phyloP scores from a whole-genome alignment of 2,797 vertebrate species.

The Falco naumanni region DNA sequence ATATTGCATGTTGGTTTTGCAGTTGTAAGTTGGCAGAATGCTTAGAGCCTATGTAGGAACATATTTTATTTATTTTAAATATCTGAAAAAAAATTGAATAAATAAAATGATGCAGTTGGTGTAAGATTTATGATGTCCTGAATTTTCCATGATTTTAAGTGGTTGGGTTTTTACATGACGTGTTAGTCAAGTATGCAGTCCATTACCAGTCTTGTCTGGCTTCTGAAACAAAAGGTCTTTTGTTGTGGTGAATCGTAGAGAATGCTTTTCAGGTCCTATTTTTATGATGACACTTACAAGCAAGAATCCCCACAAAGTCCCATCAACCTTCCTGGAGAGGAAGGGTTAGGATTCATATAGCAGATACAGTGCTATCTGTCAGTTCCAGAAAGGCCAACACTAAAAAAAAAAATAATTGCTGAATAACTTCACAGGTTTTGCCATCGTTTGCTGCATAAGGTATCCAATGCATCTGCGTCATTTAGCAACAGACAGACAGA shows the following conservation, averaged over 20 bases:
- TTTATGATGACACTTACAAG: slow-evolving; percentile 50
- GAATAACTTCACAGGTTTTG: slow-evolving; percentile 14
- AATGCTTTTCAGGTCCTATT: slow-evolving; percentile 52
- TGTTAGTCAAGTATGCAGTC: slow-evolving; percentile 61
- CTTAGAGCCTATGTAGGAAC: slow-evolving; percentile 7
- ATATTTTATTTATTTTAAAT: slow-evolving; percentile 64
- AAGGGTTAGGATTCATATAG: not conserved
- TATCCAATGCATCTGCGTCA: not conserved
- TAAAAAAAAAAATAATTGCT: not conserved
- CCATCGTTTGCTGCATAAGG: not conserved
- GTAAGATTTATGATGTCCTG: slow-evolving; percentile 66
- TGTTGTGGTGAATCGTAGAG: slow-evolving; percentile 66
- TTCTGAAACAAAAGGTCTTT: slow-evolving; percentile 63
- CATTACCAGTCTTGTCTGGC: slow-evolving; percentile 61
- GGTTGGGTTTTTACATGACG: slow-evolving; percentile 49
- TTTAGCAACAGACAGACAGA: slow-evolving; percentile 5
- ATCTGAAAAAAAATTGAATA: slow-evolving; percentile 31
- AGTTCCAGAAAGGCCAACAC: not conserved
- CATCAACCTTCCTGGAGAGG: not conserved
- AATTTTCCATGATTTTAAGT: slow-evolving; percentile 66
- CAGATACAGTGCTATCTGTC: not conserved
- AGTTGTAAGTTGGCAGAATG: slow-evolving; percentile 33
- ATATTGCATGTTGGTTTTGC: slow-evolving; percentile 31
- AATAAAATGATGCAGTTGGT: slow-evolving; percentile 64
- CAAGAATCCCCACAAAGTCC: slow-evolving; percentile 33